Evolutionary conservation across 2,113 vertebrate species (phyloP), one percentile per base, ranked within the genome.

Genomic region (Cryptomyrus ogoouensis): DNA sequence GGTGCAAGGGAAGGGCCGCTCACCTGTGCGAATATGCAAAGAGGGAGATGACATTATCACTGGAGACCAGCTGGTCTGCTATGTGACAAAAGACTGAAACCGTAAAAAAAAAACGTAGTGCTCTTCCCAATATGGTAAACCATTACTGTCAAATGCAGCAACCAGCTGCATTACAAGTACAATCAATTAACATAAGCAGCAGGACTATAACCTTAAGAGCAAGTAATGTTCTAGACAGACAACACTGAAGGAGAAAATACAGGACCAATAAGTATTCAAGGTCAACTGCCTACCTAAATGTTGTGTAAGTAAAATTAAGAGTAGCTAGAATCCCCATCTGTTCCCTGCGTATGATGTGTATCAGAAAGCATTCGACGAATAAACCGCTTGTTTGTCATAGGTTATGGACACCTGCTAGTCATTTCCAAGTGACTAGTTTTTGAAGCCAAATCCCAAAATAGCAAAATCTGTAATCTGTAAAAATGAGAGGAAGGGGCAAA

Each of bases 1-100:
- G 91, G 93, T 93, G 93, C 96, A 96, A 0, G 96, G 96, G 46
- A 96, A 96, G 0, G 96, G 96, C 49, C 96, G 92, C 91, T 96
- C 96, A 83, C 96, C 96, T 96, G 91, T 5, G 92, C 47, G 88
- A 0, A 44, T 49, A 90, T 53, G 47, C 27, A 91, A 21, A 89
- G 27, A 24, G 52, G 49, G 50, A 89, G 4, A 58, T 3, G 12
- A 10, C 50, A 52, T 84, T 21, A 89, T 46, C 21, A 47, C 3
- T 1, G 3, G 12, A 17, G 44, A 42, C 42, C 44, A n/a, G 83
- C 3, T n/a, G 83, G 3, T 47, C 83, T 47, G 9, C 39, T 44
- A 10, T 10, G 21, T 12, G 74, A 80, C 35, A 80, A 80, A 35
- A 80, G 15, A 42, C 24, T n/a, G 44, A 47, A 74, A 3, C 31